Percentiles rank a stretch among this genome's conserved stretches.
phyloP scores from a whole-genome alignment of 2,888 invertebrate species.

The Seira ritae region DNA sequence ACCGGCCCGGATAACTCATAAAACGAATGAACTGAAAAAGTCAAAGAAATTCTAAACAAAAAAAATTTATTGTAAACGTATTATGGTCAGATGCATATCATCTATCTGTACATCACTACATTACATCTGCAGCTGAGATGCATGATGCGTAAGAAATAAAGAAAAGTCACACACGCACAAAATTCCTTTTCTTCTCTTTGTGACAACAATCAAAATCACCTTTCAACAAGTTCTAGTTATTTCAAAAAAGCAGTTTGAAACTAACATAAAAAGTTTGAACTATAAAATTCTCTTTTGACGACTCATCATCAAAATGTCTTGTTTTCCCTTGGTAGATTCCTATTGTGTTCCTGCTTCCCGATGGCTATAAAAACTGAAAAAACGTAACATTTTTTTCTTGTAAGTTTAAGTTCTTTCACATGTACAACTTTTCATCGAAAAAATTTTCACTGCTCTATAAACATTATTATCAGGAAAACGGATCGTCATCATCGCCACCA shows the following conservation, averaged over 20 bases:
- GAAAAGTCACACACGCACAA: neutral
- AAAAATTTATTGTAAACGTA: too few species aligned
- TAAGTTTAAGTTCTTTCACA: too few species aligned
- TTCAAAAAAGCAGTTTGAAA: neutral
- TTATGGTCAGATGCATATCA: neutral
- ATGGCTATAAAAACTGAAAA: slow-evolving; percentile 46
- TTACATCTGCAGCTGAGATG: neutral
- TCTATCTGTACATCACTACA: too few species aligned
- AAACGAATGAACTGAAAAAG: neutral
- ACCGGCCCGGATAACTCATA: neutral
- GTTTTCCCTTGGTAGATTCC: slow-evolving; percentile 31
- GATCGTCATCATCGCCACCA: slow-evolving; percentile 12
- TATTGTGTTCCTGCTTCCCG: too few species aligned
- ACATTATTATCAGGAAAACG: slow-evolving; percentile 36
- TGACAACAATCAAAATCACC: slow-evolving; percentile 54
- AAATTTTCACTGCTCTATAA: slow-evolving; percentile 47
- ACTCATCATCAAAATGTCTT: slow-evolving; percentile 50
- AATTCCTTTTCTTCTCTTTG: neutral
- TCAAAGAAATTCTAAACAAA: neutral
- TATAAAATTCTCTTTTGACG: slow-evolving; percentile 44
- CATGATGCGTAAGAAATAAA: neutral
- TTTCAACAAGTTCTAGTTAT: slow-evolving; percentile 40
- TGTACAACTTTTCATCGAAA: slow-evolving; percentile 51
- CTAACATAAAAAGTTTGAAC: slow-evolving; percentile 1
- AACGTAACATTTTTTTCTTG: slow-evolving; percentile 29